These are phyloP conservation scores for Umimayanthus chanpuru DNA, from an alignment of 92 coral and sea anemone species.

Conservation along the genomic window DNA sequence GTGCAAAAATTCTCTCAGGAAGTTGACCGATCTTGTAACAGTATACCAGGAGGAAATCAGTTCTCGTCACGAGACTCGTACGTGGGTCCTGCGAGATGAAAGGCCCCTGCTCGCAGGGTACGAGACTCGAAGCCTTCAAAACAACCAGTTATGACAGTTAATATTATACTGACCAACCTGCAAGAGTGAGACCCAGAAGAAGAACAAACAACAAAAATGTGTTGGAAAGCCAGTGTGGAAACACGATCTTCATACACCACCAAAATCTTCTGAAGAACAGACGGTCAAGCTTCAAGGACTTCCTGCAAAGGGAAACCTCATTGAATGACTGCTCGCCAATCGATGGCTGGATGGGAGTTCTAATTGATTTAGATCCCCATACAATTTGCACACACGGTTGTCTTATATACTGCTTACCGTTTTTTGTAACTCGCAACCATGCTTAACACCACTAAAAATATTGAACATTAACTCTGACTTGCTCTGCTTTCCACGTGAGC, in stretches of 20 bases:
- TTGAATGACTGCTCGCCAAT: neutral
- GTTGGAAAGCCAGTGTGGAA: slow-evolving; percentile 78
- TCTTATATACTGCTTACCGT: neutral
- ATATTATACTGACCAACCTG: slow-evolving; percentile 49
- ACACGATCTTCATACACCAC: slow-evolving; percentile 77
- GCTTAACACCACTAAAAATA: neutral
- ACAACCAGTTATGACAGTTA: neutral
- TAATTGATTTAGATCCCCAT: neutral
- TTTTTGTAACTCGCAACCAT: neutral
- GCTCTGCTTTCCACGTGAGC: no score
- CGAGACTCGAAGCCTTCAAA: no score
- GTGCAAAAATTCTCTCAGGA: neutral
- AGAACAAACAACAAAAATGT: slow-evolving; percentile 74
- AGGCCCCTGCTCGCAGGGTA: no score
- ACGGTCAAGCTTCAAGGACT: slow-evolving; percentile 74
- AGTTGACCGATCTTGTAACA: no score
- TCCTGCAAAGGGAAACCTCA: slow-evolving; percentile 4
- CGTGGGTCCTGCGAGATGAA: no score
- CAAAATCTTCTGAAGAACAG: slow-evolving; percentile 79
- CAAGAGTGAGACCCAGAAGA: slow-evolving; percentile 79
- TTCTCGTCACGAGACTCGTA: no score
- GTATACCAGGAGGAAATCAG: no score
- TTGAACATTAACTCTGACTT: no score
- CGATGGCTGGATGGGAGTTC: neutral
- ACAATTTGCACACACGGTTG: neutral